Base-by-base conservation (phyloP, 2,113 vertebrate genomes). In the Terrapene triunguis region DNA sequence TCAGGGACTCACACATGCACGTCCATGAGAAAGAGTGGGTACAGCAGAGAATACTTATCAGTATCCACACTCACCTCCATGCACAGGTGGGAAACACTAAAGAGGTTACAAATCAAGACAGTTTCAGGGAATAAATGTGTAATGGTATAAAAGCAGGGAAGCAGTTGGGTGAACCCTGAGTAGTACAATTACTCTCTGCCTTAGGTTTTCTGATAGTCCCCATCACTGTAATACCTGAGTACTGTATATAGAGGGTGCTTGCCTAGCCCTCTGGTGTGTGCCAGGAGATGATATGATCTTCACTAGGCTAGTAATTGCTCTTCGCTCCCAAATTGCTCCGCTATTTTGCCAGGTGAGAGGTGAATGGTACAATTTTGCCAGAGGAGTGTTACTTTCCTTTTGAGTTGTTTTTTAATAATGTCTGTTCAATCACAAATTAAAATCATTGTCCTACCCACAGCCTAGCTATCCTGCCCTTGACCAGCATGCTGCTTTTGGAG, bases 401-500 rank as follows among this genome's bases (percentile, higher is more conserved):
- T 0, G 2, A 62, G 21, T 4, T 22, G 35, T 80, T 10, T 11
- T 13, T n/a, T 59, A 48, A 93, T 94, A 53, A 44, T 92, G 59
- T 12, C 38, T 38, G 89, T 54, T n/a, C 74, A 85, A 29, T n/a
- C 21, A 38, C 42, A n/a, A 53, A 72, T 80, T 0, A 24, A 82
- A 50, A 86, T 82, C 84, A n/a, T 84, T 3, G 91, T n/a, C 85
- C 85, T 55, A 21, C 85, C 93, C 83, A 86, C 91, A 87, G 80
- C 82, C 55, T 38, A 7, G 0, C 1, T 10, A 89, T 82, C 89
- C 90, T 13, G 35, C 89, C 92, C 95, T 92, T 94, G 96, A 96
- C 96, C 93, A 94, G 76, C 82, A 53, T 89, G 90, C 93, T 95
- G 84, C 94, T 95, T 85, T 85, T 38, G 48, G 93, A 96, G 89